Percentiles rank a stretch among this genome's conserved stretches.
phyloP scores from a whole-genome alignment of 1,140 invertebrate genomes.

The Anthonomus grandis region DNA sequence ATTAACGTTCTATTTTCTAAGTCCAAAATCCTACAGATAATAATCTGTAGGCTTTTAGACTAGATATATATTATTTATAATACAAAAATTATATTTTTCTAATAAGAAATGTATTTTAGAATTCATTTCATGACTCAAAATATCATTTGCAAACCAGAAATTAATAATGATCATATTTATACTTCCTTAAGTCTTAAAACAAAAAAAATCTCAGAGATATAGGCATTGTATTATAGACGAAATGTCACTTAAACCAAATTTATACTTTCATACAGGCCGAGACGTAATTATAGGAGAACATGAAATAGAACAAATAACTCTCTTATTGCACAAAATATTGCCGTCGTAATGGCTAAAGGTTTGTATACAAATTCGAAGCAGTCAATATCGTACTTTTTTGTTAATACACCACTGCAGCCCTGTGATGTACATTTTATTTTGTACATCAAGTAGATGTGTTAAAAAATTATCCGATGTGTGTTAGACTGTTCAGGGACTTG shows the following conservation, averaged over 20 bases:
- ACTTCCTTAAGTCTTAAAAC: constrained; percentile 8
- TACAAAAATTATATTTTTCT: not conserved
- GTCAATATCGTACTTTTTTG: constrained; percentile 17
- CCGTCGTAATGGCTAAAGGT: constrained; percentile 14
- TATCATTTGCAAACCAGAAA: not conserved
- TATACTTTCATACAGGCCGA: constrained; percentile 26
- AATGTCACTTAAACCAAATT: constrained; percentile 32
- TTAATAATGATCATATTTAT: constrained; percentile 6
- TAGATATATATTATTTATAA: too few species aligned
- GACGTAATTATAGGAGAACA: constrained; percentile 33
- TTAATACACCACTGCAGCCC: constrained; percentile 8
- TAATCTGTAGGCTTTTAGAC: too few species aligned
- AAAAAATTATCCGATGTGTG: constrained; percentile 3
- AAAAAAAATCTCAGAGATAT: constrained; percentile 1
- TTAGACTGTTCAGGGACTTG: constrained; percentile 10
- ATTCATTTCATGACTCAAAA: constrained; percentile 1
- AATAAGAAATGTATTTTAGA: constrained; percentile 6
- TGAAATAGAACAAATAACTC: constrained; percentile 25
- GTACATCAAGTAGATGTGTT: constrained; percentile 6
- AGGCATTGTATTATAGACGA: constrained; percentile 34
- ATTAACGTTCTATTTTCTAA: constrained; percentile 12
- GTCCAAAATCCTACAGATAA: constrained; percentile 1
- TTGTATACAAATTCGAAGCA: constrained; percentile 22
- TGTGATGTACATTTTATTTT: constrained; percentile 5
- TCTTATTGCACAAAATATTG: constrained; percentile 6